Conservation (phyloP, 2,888 invertebrate species). For the Gonocerus acuteangulatus region DNA sequence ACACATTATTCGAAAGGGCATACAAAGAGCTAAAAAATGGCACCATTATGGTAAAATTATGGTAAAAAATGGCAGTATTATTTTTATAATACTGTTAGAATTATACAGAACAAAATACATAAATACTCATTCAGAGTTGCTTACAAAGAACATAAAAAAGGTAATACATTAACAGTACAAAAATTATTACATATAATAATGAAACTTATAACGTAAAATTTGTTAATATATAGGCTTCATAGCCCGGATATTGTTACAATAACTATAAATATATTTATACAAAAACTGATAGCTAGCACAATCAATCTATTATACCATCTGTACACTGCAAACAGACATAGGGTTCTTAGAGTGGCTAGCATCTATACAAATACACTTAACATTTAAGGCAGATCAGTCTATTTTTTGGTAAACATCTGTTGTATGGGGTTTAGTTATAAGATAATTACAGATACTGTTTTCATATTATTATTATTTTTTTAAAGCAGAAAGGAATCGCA, state of each 20-base stretch:
- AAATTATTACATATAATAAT: constrained; percentile 28
- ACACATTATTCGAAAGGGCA: too few relatives aligned
- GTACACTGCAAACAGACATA: constrained; percentile 17
- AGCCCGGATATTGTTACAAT: constrained; percentile 12
- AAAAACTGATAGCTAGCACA: constrained; percentile 24
- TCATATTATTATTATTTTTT: not conserved
- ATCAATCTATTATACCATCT: constrained; percentile 25
- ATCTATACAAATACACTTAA: constrained; percentile 22
- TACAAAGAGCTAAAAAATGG: too few relatives aligned
- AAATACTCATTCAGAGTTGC: constrained; percentile 18
- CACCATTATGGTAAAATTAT: too few relatives aligned
- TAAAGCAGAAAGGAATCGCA: too few relatives aligned
- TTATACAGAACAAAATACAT: constrained; percentile 34
- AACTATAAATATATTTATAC: constrained; percentile 23
- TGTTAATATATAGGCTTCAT: constrained; percentile 17
- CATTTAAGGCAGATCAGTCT: constrained; percentile 33
- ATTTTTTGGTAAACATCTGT: constrained; percentile 36
- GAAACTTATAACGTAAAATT: constrained; percentile 16
- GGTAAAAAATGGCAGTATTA: too few relatives aligned
- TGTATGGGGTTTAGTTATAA: constrained; percentile 23
- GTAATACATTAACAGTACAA: constrained; percentile 33
- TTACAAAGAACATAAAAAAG: constrained; percentile 30
- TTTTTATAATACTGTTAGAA: constrained; percentile 36
- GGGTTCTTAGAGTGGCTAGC: constrained; percentile 9
- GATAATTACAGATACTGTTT: not conserved